Evolutionary conservation across 2,113 vertebrate genomes (phyloP).

Genomic region (Semnornis frantzii): DNA sequence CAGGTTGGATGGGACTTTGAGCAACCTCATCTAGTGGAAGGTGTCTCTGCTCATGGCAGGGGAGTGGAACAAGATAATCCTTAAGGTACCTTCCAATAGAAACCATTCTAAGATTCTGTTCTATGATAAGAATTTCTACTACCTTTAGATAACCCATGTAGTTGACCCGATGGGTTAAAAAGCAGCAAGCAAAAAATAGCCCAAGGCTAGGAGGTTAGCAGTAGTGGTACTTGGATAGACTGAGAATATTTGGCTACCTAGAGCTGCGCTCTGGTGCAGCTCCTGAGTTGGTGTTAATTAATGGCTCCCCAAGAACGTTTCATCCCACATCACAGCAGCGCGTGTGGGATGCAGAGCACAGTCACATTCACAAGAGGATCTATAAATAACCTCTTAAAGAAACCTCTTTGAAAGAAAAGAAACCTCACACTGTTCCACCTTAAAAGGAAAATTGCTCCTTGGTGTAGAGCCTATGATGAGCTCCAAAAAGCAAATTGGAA

Average conservation of each 20-base stretch:
- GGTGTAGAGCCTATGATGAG: neutral
- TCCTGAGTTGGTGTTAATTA: neutral
- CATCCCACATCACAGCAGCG: neutral
- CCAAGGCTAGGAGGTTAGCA: rapidly evolving
- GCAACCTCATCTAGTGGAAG: neutral
- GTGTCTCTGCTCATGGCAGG: neutral
- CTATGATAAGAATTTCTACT: neutral
- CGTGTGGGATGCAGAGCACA: neutral
- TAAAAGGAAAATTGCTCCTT: slow-evolving; percentile 43
- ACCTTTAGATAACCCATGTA: neutral
- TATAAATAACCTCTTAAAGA: slow-evolving; percentile 36
- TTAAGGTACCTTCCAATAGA: neutral
- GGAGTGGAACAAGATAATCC: neutral
- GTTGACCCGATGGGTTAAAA: neutral
- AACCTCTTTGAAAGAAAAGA: slow-evolving; percentile 27
- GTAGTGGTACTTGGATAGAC: rapidly evolving
- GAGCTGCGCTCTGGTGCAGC: neutral
- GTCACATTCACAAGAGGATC: neutral
- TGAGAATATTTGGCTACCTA: neutral
- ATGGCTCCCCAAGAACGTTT: neutral
- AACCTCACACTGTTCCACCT: slow-evolving; percentile 46
- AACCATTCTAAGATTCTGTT: neutral
- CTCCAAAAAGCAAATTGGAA: slow-evolving; percentile 73
- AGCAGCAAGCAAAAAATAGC: neutral
- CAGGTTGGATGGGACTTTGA: neutral